A percentile compares a stretch with the other conserved stretches of the same genome.
Conservation (phyloP, 2,888 invertebrate genomes). For the Chrysolina haemoptera region DNA sequence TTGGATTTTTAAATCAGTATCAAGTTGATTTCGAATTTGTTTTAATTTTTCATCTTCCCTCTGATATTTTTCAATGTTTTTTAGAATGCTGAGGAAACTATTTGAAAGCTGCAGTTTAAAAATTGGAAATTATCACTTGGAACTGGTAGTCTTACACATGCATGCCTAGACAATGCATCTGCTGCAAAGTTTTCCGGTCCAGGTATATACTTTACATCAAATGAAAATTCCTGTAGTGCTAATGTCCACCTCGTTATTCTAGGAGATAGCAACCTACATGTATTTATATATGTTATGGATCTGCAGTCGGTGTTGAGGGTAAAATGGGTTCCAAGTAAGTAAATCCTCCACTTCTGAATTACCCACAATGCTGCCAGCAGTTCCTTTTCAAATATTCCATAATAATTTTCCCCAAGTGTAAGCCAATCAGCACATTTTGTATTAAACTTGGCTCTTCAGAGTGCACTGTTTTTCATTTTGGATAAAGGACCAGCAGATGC, state of each 20-base stretch:
- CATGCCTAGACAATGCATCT: background rate
- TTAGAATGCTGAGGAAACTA: background rate
- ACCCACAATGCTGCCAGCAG: background rate
- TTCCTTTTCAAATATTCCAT: background rate
- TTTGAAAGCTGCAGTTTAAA: background rate
- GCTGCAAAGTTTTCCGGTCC: background rate
- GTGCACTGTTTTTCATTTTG: too few relatives aligned
- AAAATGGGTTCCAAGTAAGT: background rate
- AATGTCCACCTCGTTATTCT: background rate
- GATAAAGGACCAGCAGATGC: too few relatives aligned
- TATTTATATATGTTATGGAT: background rate
- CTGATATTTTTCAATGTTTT: background rate
- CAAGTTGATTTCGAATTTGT: background rate
- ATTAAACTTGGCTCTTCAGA: too few relatives aligned
- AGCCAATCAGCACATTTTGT: too few relatives aligned
- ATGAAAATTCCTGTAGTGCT: background rate
- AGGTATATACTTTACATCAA: background rate
- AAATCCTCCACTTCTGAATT: background rate
- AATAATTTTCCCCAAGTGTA: background rate
- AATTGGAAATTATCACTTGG: background rate
- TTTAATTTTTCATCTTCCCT: background rate
- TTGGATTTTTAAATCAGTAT: background rate
- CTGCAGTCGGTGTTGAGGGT: background rate
- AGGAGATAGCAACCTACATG: background rate
- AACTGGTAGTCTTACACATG: background rate